Base-by-base conservation (phyloP, 23 tunicate genomes). In the Clavelina lepadiformis region DNA sequence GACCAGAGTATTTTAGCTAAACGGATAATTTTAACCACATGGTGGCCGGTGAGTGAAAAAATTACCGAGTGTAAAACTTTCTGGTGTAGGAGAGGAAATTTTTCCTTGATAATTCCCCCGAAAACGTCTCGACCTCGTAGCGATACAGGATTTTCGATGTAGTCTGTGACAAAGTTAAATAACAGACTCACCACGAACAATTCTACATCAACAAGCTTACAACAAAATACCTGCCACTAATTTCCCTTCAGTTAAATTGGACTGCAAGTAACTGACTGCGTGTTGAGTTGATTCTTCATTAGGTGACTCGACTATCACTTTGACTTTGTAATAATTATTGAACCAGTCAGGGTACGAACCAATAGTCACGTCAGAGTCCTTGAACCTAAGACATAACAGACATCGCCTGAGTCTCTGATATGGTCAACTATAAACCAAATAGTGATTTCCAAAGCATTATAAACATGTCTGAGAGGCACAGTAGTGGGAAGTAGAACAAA, bases 311-410 rank as follows among this genome's bases (percentile, higher is more conserved):
- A 93, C 64, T 13, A 74, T 61, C 3, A 93, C 56, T 61, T 78
- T 79, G 27, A 93, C 98, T 68, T 84, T 93, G 79, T 84, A 79
- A 76, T 93, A 93, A 33, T 93, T 93, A 69, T 93, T 93, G 18
- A 54, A 60, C 79, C 82, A 77, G 36, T 84, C 93, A 1, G 98
- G 98, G 57, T 93, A 93, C 23, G 98, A 93, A 4, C 98, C 98
- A 37, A 93, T 67, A 31, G 65, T 65, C 6, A 93, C 67, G 45
- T 86, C 98, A 35, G 88, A 57, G 0, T 46, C 63, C 2, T 68
- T 56, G 58, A 46, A 89, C 52, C 87, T 80, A 30, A 56, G 46
- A 56, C 21, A 4, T 3, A 49, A 49, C 22, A 49, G 24, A 49
- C 22, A 4, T 2, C 5, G 5, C 24, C 22, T 49, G n/a, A n/a